Evolutionary conservation across 2,888 invertebrate genomes (phyloP), one percentile per base, ranked within the genome.

Genomic region (Sarcophaga variegata): DNA sequence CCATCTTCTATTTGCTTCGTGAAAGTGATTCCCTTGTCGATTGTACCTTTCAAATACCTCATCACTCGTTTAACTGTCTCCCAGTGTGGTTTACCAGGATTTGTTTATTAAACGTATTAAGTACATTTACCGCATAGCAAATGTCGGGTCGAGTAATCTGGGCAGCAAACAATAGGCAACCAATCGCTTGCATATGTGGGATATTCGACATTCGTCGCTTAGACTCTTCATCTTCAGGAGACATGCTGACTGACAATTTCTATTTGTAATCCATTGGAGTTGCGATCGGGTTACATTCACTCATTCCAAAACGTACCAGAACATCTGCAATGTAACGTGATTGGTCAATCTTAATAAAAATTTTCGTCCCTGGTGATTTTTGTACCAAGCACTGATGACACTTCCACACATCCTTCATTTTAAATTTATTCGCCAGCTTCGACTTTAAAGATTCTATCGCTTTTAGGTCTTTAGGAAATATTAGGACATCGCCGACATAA

Each of bases 391-490:
- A 25, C 27, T 6, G 27, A 27, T 27, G 27, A 27, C 6, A 27
- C 27, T 27, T 27, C 6, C 27, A 3, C 27, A 27, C 4, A 4
- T 27, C 27, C 27, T 27, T 5, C 27, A 27, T 27, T 27, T 27
- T 27, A 27, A 82, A 59, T 86, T 86, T 47, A 63, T 72, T 80
- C 4, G 78, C 75, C 8, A 77, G 67, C 20, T 77, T 27, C 6
- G 14, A 20, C 54, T 76, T 76, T 20, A 76, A 17, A 20, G 45
- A 25, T 22, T 66, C 47, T 6, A 54, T 79, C 60, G 62, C 72
- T 45, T 25, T 79, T 76, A 75, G 81, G 84, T 54, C 76, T 20
- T 20, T 81, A 20, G 62, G 60, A 63, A 77, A 86, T 85, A 63
- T 66, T 6, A 27, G 6, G 27, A 6, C 27, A 27, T 27, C 27